Evolutionary conservation across 2,888 invertebrate genomes (phyloP).

Genomic region (Acanthosepion lycidas): DNA sequence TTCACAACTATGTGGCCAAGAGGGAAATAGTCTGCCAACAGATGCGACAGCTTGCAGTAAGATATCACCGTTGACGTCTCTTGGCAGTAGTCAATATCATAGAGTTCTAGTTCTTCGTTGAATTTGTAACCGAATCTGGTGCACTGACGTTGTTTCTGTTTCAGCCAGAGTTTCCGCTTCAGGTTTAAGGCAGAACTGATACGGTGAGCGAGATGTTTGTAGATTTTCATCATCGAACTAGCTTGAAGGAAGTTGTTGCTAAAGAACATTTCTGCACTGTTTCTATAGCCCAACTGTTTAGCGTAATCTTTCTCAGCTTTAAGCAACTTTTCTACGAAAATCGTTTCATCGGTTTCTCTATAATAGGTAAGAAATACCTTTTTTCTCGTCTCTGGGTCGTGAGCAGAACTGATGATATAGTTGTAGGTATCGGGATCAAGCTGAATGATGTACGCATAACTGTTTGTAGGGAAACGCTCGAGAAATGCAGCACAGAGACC

Average conservation of each 20-base stretch:
- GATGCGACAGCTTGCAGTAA: background rate
- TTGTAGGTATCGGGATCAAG: background rate
- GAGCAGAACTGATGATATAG: background rate
- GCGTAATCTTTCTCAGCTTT: background rate
- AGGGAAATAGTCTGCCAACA: background rate
- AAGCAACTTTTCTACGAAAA: background rate
- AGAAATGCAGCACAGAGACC: background rate
- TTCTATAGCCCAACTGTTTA: background rate
- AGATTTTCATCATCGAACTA: background rate
- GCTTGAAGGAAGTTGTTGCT: background rate
- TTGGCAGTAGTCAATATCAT: background rate
- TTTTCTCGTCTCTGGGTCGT: background rate
- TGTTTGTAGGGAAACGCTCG: background rate
- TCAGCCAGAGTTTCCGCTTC: background rate
- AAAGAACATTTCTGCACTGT: background rate
- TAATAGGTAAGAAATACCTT: conserved; percentile 33
- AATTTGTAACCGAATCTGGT: background rate
- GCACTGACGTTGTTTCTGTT: background rate
- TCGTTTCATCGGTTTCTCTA: background rate
- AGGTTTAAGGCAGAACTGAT: background rate
- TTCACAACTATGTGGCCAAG: background rate
- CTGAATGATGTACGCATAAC: background rate
- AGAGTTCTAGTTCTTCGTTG: background rate
- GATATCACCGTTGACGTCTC: background rate
- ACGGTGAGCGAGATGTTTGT: background rate